Conservation (phyloP, 2,888 invertebrate species). For the Drosophila helvetica region DNA sequence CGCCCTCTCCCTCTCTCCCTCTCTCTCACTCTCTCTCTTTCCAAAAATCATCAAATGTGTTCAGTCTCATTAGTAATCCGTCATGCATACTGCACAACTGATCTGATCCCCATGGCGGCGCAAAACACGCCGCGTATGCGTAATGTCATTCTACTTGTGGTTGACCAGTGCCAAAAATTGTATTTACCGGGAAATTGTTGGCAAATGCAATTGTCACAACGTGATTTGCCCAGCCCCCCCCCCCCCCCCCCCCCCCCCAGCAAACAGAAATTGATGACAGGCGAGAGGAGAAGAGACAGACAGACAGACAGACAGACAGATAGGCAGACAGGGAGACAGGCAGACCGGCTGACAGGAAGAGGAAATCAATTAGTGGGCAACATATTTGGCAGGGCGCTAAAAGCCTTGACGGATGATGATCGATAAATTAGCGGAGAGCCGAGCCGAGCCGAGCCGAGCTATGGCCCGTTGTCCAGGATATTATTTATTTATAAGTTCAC, state of each 20-base stretch:
- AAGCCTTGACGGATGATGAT: conserved; percentile 59
- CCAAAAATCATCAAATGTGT: conserved; percentile 11
- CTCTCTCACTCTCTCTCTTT: not conserved
- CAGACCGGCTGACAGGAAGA: conserved; percentile 17
- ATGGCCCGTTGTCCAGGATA: conserved; percentile 10
- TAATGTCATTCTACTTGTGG: conserved; percentile 57
- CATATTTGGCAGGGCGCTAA: conserved; percentile 55
- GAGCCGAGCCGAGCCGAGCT: not conserved
- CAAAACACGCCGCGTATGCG: too few relatives aligned
- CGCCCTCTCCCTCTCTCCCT: not conserved
- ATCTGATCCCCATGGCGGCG: conserved; percentile 30
- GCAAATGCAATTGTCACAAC: conserved; percentile 63
- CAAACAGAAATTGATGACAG: conserved; percentile 29
- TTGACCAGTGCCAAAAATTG: conserved; percentile 34
- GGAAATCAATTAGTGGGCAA: conserved; percentile 69
- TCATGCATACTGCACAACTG: conserved; percentile 2
- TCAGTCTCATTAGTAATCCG: conserved; percentile 23
- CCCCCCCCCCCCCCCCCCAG: not conserved
- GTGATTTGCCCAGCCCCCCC: conserved; percentile 4
- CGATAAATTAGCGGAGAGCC: conserved; percentile 53
- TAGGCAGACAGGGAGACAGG: not conserved
- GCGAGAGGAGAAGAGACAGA: not conserved
- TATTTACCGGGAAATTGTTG: conserved; percentile 57
- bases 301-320: conserved; percentile 1
- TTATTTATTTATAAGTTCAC: conserved; percentile 48